phyloP scores from a whole-genome alignment of 2,888 invertebrate genomes.

The Caenorhabditis sinica region DNA sequence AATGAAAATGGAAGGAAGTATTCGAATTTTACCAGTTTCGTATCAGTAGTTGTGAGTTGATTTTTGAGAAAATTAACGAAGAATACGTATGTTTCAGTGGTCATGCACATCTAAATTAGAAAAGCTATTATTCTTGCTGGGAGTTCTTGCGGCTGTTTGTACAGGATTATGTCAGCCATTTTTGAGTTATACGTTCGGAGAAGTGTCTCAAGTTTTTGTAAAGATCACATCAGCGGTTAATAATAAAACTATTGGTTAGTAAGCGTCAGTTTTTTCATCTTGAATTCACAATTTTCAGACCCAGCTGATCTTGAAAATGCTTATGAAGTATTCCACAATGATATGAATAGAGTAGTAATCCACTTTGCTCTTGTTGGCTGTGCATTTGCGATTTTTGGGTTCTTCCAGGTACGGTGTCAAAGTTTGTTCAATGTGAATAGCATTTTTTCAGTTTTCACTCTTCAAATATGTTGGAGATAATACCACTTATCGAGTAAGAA shows the following conservation, averaged over 20 bases:
- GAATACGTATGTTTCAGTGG: conserved; percentile 45
- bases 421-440: no score
- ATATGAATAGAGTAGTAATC: conserved; percentile 45
- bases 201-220: conserved; percentile 62
- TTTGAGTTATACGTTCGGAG: conserved; percentile 68
- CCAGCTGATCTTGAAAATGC: conserved; percentile 53
- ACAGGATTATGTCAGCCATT: conserved; percentile 69
- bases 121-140: conserved; percentile 68
- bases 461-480: conserved; percentile 84
- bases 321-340: conserved; percentile 43
- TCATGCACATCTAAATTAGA: conserved; percentile 72
- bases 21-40: not conserved
- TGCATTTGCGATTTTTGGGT: conserved; percentile 44
- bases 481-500: conserved; percentile 85
- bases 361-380: conserved; percentile 46
- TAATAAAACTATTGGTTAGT: conserved; percentile 40
- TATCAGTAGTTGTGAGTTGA: conserved; percentile 8
- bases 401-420: conserved; percentile 50
- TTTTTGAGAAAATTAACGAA: not conserved
- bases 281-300: conserved; percentile 33
- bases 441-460: conserved; percentile 66
- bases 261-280: not conserved
- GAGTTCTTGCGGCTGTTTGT: conserved; percentile 64
- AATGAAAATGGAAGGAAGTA: not conserved
- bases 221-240: conserved; percentile 52